Base-by-base conservation (phyloP, 1,140 invertebrate genomes). In the Paralvinella palmiformis region DNA sequence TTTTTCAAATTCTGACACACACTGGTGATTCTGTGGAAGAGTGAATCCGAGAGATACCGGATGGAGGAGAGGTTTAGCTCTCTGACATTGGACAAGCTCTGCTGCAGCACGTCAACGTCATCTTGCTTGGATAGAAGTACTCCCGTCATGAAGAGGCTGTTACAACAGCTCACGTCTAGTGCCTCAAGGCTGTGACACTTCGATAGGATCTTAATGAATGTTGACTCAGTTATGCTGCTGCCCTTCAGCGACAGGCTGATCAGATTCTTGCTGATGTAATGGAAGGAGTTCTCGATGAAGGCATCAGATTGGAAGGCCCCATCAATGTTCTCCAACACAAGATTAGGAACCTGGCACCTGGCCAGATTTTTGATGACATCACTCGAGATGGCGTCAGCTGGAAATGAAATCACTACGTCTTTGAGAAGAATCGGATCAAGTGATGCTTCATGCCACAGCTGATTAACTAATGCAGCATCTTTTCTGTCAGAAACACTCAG, bases 61-160 rank as follows among this genome's bases (percentile, higher is more conserved):
- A 89, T 87, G 37, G 84, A 83, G 13, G 83, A 83, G 62, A 90
- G 73, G 64, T 84, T 86, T 31, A 90, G 73, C 52, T 80, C 76
- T 65, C 77, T 83, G 15, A 89, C 78, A 60, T 85, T 83, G 62
- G 82, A 76, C 53, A 89, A 76, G 57, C 80, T 83, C 6, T 82
- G 66, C 22, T 77, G 73, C 5, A 85, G 67, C 45, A 81, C 72
- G 56, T 82, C 75, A 32, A 82, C 76, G 68, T 85, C 85, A 33
- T 76, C 77, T 66, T 83, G 79, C 64, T 82, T 81, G 69, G 87
- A 86, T 44, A 89, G 73, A 24, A 89, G 76, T 1, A 83, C 83
- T 13, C 88, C 88, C 31, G 86, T 86, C 86, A 89, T 89, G 53
- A 89, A 86, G 13, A 88, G 77, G 58, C 87, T 86, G 69, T 86